phyloP scores from a whole-genome alignment of 2,797 vertebrate species.

The Micrastur ruficollis region DNA sequence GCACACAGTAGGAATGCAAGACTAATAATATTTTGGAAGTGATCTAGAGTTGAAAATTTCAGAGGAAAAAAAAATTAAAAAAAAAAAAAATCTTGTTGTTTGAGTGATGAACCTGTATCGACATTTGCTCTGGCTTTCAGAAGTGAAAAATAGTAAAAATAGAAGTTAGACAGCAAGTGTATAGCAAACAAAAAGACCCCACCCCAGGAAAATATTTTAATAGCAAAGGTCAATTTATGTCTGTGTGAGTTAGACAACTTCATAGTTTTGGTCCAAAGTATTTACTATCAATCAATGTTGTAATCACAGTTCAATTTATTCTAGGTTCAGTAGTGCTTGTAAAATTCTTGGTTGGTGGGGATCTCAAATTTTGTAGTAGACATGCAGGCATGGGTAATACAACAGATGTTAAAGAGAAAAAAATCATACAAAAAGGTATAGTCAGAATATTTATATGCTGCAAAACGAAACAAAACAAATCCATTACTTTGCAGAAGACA shows the following conservation, averaged over 20 bases:
- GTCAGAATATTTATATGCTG: neutral
- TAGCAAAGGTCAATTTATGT: neutral
- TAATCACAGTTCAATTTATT: neutral
- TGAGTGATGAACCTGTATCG: neutral
- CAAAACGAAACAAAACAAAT: neutral
- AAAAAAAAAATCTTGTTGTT: neutral
- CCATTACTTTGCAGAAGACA: neutral
- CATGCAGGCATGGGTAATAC: accelerated
- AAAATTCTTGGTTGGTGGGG: neutral
- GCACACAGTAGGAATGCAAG: neutral
- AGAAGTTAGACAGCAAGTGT: neutral
- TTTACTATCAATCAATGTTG: neutral
- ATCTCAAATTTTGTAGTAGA: neutral
- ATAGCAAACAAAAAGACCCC: neutral
- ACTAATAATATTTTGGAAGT: neutral
- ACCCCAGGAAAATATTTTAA: neutral
- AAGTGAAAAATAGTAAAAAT: neutral
- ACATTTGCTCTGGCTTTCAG: neutral
- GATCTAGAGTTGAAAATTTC: neutral
- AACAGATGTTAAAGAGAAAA: neutral
- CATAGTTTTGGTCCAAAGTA: neutral
- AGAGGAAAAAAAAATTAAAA: no score
- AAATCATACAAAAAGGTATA: neutral
- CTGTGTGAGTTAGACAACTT: neutral
- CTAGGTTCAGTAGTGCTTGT: neutral